These are phyloP conservation scores for Nasonovia ribisnigri DNA, from an alignment of 2,888 invertebrate species.

Conservation along the genomic window DNA sequence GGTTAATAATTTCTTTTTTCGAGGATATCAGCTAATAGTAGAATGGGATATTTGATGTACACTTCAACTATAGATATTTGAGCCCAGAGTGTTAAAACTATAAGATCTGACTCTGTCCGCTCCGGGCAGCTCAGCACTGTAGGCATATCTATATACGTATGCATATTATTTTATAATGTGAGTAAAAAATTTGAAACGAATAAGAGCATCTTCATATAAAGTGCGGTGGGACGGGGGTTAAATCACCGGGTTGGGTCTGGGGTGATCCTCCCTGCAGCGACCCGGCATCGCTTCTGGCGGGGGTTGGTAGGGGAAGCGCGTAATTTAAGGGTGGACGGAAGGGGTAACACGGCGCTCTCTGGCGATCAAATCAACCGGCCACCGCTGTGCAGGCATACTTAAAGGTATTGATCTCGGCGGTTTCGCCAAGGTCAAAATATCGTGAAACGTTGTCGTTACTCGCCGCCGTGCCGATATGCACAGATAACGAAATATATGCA, in stretches of 20 bases:
- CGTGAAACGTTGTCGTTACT: background rate
- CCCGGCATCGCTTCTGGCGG: background rate
- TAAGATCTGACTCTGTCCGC: background rate
- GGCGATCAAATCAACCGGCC: slow-evolving; percentile 10
- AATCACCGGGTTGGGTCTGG: background rate
- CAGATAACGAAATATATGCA: slow-evolving; percentile 7
- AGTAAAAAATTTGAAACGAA: background rate
- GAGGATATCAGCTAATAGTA: too few species aligned
- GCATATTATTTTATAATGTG: too few species aligned
- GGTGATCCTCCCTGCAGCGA: background rate
- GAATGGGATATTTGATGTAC: too few species aligned
- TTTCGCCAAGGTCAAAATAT: slow-evolving; percentile 49
- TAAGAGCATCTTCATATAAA: background rate
- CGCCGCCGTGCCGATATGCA: background rate
- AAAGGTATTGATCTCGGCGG: slow-evolving; percentile 44
- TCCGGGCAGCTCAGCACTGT: background rate
- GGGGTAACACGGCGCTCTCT: slow-evolving; percentile 28
- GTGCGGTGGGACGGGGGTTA: background rate
- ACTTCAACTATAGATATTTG: too few species aligned
- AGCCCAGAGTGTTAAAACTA: background rate
- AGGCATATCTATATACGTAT: background rate
- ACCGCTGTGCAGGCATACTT: background rate
- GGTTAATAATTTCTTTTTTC: too few species aligned
- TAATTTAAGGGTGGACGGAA: background rate
- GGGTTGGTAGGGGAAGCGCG: background rate